Conservation (phyloP, 2,113 vertebrate genomes). For the Porphyrio hochstetteri region DNA sequence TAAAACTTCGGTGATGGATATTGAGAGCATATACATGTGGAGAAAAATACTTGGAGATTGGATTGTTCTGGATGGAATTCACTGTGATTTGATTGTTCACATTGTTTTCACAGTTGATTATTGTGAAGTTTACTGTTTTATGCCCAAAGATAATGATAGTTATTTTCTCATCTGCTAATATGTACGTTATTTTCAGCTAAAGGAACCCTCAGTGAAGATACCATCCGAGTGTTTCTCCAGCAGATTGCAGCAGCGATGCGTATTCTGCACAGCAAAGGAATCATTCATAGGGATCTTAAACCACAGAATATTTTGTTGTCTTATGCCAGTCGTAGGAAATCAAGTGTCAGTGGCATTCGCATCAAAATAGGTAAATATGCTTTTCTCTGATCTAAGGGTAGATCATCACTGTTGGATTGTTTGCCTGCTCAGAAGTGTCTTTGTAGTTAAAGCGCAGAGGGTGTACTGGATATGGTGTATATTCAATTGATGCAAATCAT, state of each 20-base stretch:
- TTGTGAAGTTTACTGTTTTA: neutral
- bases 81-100: neutral
- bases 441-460: neutral
- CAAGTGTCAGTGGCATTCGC: constrained; percentile 87
- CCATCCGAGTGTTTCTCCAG: constrained; percentile 92
- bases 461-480: neutral
- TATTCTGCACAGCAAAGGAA: constrained; percentile 92
- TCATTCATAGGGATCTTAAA: constrained; percentile 96
- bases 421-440: neutral
- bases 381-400: no score
- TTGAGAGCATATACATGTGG: neutral
- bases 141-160: neutral
- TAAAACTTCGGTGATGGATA: neutral
- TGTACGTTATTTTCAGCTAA: constrained; percentile 79
- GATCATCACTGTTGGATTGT: fast-evolving
- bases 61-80: neutral
- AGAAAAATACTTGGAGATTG: neutral
- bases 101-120: neutral
- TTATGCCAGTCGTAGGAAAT: constrained; percentile 84
- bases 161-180: neutral
- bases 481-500: neutral
- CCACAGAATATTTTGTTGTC: constrained; percentile 96
- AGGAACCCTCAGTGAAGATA: constrained; percentile 94
- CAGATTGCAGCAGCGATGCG: constrained; percentile 96
- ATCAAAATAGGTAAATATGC: constrained; percentile 90